A percentile compares a stretch with the other conserved stretches of the same genome.
Evolutionary conservation across 1,140 invertebrate species (phyloP).

Genomic region (Acromyrmex charruanus): DNA sequence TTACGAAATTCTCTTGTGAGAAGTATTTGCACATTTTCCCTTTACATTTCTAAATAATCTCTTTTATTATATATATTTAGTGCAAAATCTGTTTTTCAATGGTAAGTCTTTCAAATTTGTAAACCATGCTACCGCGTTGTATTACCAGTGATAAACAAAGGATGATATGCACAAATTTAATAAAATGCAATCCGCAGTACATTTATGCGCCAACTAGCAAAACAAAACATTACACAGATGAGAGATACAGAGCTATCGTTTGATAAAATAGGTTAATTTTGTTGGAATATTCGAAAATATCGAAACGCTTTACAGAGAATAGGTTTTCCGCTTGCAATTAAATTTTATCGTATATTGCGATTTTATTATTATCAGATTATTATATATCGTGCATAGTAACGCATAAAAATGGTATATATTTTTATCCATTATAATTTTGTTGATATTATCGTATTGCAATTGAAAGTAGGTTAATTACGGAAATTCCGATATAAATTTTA

Average conservation of each 20-base stretch:
- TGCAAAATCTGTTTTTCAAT: not conserved
- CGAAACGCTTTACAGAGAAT: conserved; percentile 30
- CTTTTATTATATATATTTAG: not conserved
- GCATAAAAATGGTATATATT: not conserved
- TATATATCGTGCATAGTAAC: not conserved
- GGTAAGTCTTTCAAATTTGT: not conserved
- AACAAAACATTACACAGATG: conserved; percentile 24
- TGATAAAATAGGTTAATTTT: conserved; percentile 24
- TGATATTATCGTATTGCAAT: not conserved
- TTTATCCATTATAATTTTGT: not conserved
- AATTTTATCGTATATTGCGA: conserved; percentile 27
- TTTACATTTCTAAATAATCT: not conserved
- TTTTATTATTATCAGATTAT: conserved; percentile 24
- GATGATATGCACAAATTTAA: conserved; percentile 26
- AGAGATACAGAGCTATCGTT: conserved; percentile 15
- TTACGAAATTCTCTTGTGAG: not conserved
- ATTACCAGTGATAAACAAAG: conserved; percentile 33
- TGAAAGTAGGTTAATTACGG: conserved; percentile 29
- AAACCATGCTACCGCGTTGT: not conserved
- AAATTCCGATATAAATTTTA: conserved; percentile 41
- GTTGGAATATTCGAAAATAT: conserved; percentile 22
- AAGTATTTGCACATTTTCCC: not conserved
- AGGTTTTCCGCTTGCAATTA: conserved; percentile 17
- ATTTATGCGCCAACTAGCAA: conserved; percentile 24
- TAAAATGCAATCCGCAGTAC: conserved; percentile 40